A percentile compares a stretch with the other conserved stretches of the same genome.
These are phyloP conservation scores for Taeniopygia guttata DNA, from an alignment of 2,797 vertebrate species.

Conservation along the genomic window DNA sequence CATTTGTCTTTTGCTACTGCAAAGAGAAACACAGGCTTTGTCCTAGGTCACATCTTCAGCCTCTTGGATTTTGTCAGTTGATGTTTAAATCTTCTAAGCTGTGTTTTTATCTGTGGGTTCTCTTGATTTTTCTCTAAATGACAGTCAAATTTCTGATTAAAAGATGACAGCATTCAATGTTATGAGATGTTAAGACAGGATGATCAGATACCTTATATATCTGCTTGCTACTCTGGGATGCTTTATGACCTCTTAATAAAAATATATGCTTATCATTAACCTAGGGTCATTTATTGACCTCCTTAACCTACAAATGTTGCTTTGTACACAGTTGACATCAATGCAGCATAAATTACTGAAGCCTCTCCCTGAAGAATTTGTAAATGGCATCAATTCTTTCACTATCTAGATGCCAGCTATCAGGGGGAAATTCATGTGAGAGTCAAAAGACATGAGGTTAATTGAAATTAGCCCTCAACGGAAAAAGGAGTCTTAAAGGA, in stretches of 20 bases:
- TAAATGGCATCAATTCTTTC: not conserved
- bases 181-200: not conserved
- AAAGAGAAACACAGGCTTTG: not conserved
- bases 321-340: not conserved
- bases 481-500: slow-evolving; percentile 25
- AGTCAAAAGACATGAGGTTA: slow-evolving; percentile 27
- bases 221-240: not conserved
- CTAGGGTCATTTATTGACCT: not conserved
- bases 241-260: not conserved
- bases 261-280: slow-evolving; percentile 7
- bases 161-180: not conserved
- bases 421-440: not conserved
- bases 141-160: not conserved
- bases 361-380: not conserved
- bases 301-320: not conserved
- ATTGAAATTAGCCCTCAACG: slow-evolving; percentile 33
- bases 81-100: not conserved
- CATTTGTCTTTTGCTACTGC: not conserved
- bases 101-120: not conserved
- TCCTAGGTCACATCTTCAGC: not conserved
- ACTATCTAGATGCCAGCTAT: not conserved
- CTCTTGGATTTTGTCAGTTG: not conserved
- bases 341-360: not conserved
- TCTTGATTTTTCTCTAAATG: not conserved
- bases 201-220: not conserved